Evolutionary conservation across 2,113 vertebrate genomes (phyloP), one percentile per base, ranked within the genome.

Genomic region (Pomatorhinus ruficollis): DNA sequence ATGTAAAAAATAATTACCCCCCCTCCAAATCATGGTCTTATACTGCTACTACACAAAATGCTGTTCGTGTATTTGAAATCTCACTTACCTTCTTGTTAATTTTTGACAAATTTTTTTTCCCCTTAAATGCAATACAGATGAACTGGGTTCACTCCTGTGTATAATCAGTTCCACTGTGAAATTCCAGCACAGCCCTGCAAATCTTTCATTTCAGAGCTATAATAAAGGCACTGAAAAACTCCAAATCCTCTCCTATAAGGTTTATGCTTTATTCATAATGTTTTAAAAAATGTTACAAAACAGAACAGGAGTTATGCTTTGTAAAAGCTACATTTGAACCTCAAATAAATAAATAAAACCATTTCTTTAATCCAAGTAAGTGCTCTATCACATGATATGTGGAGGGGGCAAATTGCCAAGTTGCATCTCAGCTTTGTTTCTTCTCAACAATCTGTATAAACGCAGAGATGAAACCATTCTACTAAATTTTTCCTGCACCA

Each of bases 221-320:
- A 28, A 87, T 20, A 25, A 47, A 82, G 35, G 24, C 44, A 70
- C 64, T 28, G 33, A 42, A 71, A 87, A 57, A 47, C 28, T 60
- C 45, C n/a, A 81, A 69, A 68, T 68, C 56, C 24, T 56, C 42
- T 83, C 52, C 64, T 1, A 0, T 56, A 18, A 90, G 59, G 28
- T 33, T 40, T 37, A 12, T 0, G 0, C 28, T 35, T 79, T 37
- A 59, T 72, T 33, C 0, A 1, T 19, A 78, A 71, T 2, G 5
- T 23, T 60, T 84, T 71, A 15, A 56, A 74, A 79, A 71, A 77
- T 20, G 56, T 56, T 28, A 82, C 56, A 68, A 74, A 70, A 52
- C 42, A 74, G 69, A 70, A 75, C 5, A 28, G 49, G 61, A 82
- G 21, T 8, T 12, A 28, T 40, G 24, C 31, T 81, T 74, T 70